Evolutionary conservation across 2,797 vertebrate genomes (phyloP).

Genomic region (Platalea minor): DNA sequence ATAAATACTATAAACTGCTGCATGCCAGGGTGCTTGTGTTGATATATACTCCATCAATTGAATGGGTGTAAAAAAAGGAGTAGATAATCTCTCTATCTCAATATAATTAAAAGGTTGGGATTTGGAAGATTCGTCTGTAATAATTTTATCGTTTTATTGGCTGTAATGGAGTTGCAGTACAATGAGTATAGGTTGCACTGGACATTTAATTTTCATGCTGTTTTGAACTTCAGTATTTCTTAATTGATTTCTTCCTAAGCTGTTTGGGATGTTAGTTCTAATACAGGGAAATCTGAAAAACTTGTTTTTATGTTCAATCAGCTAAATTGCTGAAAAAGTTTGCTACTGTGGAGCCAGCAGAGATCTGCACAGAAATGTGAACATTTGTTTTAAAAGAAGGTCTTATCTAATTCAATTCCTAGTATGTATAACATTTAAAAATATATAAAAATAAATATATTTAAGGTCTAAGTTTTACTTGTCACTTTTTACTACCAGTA

Average conservation of each 20-base stretch:
- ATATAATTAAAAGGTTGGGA: neutral
- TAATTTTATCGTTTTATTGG: neutral
- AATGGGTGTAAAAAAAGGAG: neutral
- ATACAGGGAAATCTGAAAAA: neutral
- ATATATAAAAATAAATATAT: neutral
- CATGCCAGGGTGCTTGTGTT: neutral
- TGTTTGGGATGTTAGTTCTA: neutral
- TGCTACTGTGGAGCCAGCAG: neutral
- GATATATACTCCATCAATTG: neutral
- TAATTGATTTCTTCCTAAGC: neutral
- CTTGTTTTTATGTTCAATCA: neutral
- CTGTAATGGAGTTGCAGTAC: neutral
- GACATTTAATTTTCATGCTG: neutral
- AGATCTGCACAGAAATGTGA: neutral
- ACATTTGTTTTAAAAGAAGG: neutral
- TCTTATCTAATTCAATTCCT: neutral
- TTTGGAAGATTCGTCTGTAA: neutral
- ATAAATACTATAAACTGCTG: neutral
- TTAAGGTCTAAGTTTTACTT: neutral
- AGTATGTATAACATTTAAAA: neutral
- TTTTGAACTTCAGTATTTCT: neutral
- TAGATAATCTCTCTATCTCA: neutral
- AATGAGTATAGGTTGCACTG: rapidly evolving
- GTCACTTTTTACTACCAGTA: neutral
- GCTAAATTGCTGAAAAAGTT: neutral